These are phyloP conservation scores for Chloroceryle amazona DNA, from an alignment of 2,797 vertebrate species.

Conservation along the genomic window DNA sequence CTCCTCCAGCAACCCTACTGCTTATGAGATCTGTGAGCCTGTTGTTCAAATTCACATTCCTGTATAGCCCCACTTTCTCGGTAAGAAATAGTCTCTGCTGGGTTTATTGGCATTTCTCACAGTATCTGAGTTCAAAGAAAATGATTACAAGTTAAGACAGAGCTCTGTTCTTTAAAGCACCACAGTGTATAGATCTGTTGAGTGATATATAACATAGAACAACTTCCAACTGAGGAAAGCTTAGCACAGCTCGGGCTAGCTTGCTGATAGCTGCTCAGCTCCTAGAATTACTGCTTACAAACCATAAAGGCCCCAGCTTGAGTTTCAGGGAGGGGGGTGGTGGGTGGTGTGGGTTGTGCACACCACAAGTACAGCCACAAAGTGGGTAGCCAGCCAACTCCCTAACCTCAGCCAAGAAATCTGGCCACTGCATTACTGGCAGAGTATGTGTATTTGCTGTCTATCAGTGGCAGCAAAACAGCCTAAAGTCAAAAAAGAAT, in stretches of 20 bases:
- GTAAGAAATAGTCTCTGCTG: slow-evolving; percentile 77
- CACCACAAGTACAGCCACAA: slow-evolving; percentile 38
- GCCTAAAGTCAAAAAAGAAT: slow-evolving; percentile 21
- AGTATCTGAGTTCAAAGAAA: slow-evolving; percentile 82
- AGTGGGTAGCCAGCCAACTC: slow-evolving; percentile 22
- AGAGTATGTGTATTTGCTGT: neutral
- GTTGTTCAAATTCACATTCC: slow-evolving; percentile 54
- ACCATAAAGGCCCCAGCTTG: slow-evolving; percentile 69
- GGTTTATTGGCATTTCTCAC: slow-evolving; percentile 83
- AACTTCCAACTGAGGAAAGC: slow-evolving; percentile 75
- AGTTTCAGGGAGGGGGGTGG: slow-evolving; percentile 41
- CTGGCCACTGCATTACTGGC: slow-evolving; percentile 52
- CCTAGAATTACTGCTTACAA: slow-evolving; percentile 77
- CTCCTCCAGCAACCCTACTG: slow-evolving; percentile 29
- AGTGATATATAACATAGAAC: slow-evolving; percentile 75
- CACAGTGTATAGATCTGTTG: slow-evolving; percentile 74
- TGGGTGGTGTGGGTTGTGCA: neutral
- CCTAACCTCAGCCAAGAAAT: slow-evolving; percentile 58
- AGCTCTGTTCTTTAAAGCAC: slow-evolving; percentile 76
- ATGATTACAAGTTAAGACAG: slow-evolving; percentile 81
- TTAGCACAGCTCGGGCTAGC: slow-evolving; percentile 54
- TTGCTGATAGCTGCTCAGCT: slow-evolving; percentile 73
- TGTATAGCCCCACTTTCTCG: slow-evolving; percentile 47
- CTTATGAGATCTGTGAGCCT: slow-evolving; percentile 45
- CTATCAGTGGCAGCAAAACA: slow-evolving; percentile 24